A percentile compares a stretch with the other conserved stretches of the same genome.
These are phyloP conservation scores for Helicorthomorpha holstii DNA, from an alignment of 1,140 invertebrate genomes.

Conservation along the genomic window DNA sequence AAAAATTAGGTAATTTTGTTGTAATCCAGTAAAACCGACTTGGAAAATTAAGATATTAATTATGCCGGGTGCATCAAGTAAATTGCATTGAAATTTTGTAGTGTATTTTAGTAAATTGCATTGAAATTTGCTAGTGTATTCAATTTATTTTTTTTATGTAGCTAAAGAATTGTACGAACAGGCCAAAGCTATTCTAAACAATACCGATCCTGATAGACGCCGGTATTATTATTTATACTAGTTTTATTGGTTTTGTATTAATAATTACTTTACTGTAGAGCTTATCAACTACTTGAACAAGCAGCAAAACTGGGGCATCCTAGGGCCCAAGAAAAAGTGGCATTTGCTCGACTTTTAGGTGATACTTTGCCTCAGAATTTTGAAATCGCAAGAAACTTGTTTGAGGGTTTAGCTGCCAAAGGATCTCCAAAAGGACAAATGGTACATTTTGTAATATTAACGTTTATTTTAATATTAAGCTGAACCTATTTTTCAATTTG, in stretches of 20 bases:
- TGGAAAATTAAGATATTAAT: too few species aligned
- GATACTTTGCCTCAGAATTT: constrained; percentile 50
- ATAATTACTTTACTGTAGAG: constrained; percentile 15
- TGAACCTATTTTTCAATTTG: neutral
- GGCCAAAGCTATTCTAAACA: constrained; percentile 23
- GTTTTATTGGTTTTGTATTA: neutral
- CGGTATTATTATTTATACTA: constrained; percentile 3
- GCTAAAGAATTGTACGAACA: constrained; percentile 46
- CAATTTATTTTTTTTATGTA: constrained; percentile 21
- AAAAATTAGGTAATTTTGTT: constrained; percentile 14
- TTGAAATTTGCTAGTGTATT: too few species aligned
- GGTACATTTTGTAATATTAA: constrained; percentile 36
- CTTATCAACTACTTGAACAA: constrained; percentile 45
- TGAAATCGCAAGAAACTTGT: constrained; percentile 50
- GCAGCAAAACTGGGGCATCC: constrained; percentile 62
- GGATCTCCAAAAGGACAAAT: constrained; percentile 79
- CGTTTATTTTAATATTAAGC: neutral
- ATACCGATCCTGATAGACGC: constrained; percentile 13
- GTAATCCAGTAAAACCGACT: neutral
- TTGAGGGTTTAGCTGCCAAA: constrained; percentile 51
- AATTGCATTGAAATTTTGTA: too few species aligned
- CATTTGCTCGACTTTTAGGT: constrained; percentile 73
- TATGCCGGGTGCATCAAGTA: too few species aligned
- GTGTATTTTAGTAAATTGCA: too few species aligned
- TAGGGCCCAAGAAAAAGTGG: constrained; percentile 60